A percentile compares a stretch with the other conserved stretches of the same genome.
Evolutionary conservation across 2,888 invertebrate genomes (phyloP).

Genomic region (Agrilus cyanescens): DNA sequence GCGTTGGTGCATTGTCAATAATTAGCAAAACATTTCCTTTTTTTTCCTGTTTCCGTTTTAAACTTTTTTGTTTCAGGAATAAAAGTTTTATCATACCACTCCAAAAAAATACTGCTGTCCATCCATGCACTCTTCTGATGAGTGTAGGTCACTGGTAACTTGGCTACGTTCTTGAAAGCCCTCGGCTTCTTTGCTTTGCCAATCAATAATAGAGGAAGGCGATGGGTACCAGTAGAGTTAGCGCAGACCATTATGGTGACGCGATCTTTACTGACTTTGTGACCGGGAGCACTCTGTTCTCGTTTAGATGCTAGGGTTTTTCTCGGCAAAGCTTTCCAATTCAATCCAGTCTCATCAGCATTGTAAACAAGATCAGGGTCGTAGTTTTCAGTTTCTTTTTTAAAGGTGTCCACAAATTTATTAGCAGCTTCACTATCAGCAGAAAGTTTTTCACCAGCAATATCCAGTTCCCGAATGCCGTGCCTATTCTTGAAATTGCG

Average conservation of each 20-base stretch:
- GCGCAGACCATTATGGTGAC: slow-evolving; percentile 21
- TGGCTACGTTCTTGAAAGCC: slow-evolving; percentile 17
- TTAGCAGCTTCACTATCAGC: slow-evolving; percentile 18
- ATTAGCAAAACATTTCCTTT: not conserved
- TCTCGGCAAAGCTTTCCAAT: slow-evolving; percentile 17
- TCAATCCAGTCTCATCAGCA: slow-evolving; percentile 18
- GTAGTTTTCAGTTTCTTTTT: slow-evolving; percentile 2
- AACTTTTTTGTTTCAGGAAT: slow-evolving; percentile 12
- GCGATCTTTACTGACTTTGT: slow-evolving; percentile 18
- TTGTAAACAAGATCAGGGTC: slow-evolving; percentile 15
- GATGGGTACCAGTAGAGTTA: slow-evolving; percentile 20
- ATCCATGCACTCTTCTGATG: slow-evolving; percentile 19
- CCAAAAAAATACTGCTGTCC: slow-evolving; percentile 14
- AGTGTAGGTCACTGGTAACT: slow-evolving; percentile 14
- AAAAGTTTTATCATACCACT: slow-evolving; percentile 18
- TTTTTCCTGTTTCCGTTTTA: slow-evolving; percentile 3
- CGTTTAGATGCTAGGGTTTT: slow-evolving; percentile 13
- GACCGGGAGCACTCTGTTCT: slow-evolving; percentile 15
- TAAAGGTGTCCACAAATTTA: slow-evolving; percentile 5
- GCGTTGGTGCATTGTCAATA: slow-evolving; percentile 1
- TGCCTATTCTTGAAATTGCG: slow-evolving; percentile 15
- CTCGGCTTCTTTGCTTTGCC: slow-evolving; percentile 21
- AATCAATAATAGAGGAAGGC: slow-evolving; percentile 18
- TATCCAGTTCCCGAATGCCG: slow-evolving; percentile 14
- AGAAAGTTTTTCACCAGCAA: slow-evolving; percentile 17